Conservation (phyloP, 2,797 vertebrate genomes). For the Falco novaeseelandiae region DNA sequence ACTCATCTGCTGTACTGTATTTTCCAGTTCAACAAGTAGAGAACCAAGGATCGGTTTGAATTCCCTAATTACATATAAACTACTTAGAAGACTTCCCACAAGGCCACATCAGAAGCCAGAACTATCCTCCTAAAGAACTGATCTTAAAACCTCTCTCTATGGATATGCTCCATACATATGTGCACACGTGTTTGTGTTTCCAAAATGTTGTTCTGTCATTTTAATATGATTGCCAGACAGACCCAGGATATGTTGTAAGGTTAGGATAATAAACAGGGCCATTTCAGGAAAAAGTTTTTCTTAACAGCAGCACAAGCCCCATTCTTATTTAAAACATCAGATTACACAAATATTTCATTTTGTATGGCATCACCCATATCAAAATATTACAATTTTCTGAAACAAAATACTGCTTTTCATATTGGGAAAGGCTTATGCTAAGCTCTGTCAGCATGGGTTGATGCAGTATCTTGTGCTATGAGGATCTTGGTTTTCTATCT, state of each 20-base stretch:
- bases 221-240: background rate
- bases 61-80: background rate
- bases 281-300: background rate
- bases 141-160: background rate
- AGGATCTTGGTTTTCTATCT: background rate
- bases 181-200: background rate
- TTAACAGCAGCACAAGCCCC: background rate
- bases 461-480: background rate
- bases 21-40: background rate
- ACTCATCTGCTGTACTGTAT: background rate
- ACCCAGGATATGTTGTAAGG: background rate
- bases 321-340: background rate
- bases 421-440: background rate
- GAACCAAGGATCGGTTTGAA: background rate
- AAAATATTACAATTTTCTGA: background rate
- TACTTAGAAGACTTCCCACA: background rate
- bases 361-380: background rate
- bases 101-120: background rate
- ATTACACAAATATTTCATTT: slow-evolving; percentile 14
- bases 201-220: background rate
- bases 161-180: background rate
- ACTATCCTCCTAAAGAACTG: background rate
- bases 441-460: background rate
- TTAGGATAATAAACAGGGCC: background rate
- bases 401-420: background rate